These are phyloP conservation scores for Parambassis ranga DNA, from an alignment of 2,797 vertebrate species.

Conservation along the genomic window DNA sequence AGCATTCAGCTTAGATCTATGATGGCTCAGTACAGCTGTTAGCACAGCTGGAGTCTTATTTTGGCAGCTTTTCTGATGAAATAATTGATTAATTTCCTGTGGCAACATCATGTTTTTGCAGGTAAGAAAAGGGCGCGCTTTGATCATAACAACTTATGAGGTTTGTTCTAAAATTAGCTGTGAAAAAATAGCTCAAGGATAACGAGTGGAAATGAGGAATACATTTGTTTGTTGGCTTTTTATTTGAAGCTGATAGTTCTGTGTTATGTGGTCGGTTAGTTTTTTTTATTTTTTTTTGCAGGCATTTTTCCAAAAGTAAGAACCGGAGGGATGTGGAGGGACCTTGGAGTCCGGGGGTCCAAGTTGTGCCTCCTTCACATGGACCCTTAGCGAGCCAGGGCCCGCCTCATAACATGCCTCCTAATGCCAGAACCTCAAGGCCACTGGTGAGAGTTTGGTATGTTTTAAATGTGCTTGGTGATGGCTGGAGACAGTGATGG, in stretches of 20 bases:
- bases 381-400: slow-evolving; percentile 65
- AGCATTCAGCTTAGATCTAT: neutral
- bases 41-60: neutral
- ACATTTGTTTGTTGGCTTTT: too few relatives aligned
- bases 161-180: slow-evolving; percentile 13
- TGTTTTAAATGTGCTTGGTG: neutral
- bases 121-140: neutral
- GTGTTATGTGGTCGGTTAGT: too few relatives aligned
- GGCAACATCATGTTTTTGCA: too few relatives aligned
- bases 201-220: too few relatives aligned
- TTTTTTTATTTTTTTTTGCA: slow-evolving; percentile 45
- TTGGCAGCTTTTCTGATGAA: neutral
- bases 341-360: slow-evolving; percentile 80
- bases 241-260: too few relatives aligned
- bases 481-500: neutral
- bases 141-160: neutral
- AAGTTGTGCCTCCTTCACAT: slow-evolving; percentile 72
- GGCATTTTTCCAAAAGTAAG: slow-evolving; percentile 89
- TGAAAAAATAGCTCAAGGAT: neutral
- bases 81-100: neutral
- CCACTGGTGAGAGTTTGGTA: slow-evolving; percentile 53
- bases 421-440: slow-evolving; percentile 53
- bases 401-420: slow-evolving; percentile 63
- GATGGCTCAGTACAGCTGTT: neutral
- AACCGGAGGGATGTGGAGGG: slow-evolving; percentile 75